Evolutionary conservation across 1,140 invertebrate species (phyloP).

Genomic region (Maconellicoccus hirsutus): DNA sequence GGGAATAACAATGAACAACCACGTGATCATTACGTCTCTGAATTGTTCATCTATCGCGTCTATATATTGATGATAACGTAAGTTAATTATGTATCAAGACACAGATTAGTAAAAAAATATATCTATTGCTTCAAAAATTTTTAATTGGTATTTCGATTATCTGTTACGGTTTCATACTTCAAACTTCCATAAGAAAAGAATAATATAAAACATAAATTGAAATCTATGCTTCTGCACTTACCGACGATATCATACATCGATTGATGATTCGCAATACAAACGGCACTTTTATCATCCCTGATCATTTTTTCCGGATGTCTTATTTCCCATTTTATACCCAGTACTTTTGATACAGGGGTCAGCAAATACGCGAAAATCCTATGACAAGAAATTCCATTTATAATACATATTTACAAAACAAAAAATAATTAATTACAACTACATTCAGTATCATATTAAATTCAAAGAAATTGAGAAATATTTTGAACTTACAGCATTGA

Average conservation of each 20-base stretch:
- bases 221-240: constrained; percentile 30
- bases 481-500: neutral
- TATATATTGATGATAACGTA: neutral
- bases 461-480: neutral
- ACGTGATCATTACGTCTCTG: no score
- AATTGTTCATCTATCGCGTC: neutral
- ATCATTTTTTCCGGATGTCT: constrained; percentile 35
- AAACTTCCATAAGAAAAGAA: no score
- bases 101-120: no score
- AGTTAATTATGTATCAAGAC: neutral
- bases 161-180: no score
- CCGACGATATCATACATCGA: constrained; percentile 40
- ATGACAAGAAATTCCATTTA: no score
- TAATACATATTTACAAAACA: no score
- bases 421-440: no score
- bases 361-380: neutral
- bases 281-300: constrained; percentile 31
- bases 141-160: no score
- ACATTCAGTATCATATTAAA: no score
- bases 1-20: no score
- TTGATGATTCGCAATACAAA: constrained; percentile 43
- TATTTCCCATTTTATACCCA: constrained; percentile 39
- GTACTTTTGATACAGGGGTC: neutral
- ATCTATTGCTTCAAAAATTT: no score
- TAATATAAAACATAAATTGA: no score